These are phyloP conservation scores for Torymus texanus DNA, from an alignment of 2,888 invertebrate species.

Conservation along the genomic window DNA sequence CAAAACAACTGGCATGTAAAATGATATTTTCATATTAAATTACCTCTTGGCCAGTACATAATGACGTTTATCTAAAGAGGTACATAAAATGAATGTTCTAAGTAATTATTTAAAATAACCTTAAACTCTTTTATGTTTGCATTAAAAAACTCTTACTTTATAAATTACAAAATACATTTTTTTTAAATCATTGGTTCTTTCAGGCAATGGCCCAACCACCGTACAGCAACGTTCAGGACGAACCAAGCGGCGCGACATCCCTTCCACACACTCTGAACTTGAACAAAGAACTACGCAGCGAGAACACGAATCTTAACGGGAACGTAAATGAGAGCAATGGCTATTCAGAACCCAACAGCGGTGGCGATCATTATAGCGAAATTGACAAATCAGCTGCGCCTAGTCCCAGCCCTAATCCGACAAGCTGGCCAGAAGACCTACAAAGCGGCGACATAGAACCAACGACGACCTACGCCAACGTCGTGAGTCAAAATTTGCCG, in stretches of 20 bases:
- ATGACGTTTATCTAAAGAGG: too few species aligned
- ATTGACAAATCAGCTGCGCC: conserved; percentile 64
- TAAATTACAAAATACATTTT: too few species aligned
- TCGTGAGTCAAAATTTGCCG: conserved; percentile 59
- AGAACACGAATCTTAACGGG: conserved; percentile 66
- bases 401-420: conserved; percentile 60
- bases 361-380: conserved; percentile 69
- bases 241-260: conserved; percentile 53
- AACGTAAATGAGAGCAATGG: conserved; percentile 60
- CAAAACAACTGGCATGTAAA: too few species aligned
- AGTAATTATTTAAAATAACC: too few species aligned
- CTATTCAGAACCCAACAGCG: conserved; percentile 45
- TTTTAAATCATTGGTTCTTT: not conserved
- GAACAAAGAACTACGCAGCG: conserved; percentile 65
- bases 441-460: conserved; percentile 56
- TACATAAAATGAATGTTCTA: too few species aligned
- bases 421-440: conserved; percentile 71
- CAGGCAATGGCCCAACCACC: conserved; percentile 57
- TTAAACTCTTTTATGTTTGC: too few species aligned
- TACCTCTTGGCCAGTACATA: too few species aligned
- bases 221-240: conserved; percentile 67
- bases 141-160: too few species aligned
- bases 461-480: conserved; percentile 65
- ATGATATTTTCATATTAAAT: too few species aligned
- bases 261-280: conserved; percentile 65